Percentiles rank a stretch among this genome's conserved stretches.
Conservation (phyloP, 2,888 invertebrate species). For the Drosophila eohydei region DNA sequence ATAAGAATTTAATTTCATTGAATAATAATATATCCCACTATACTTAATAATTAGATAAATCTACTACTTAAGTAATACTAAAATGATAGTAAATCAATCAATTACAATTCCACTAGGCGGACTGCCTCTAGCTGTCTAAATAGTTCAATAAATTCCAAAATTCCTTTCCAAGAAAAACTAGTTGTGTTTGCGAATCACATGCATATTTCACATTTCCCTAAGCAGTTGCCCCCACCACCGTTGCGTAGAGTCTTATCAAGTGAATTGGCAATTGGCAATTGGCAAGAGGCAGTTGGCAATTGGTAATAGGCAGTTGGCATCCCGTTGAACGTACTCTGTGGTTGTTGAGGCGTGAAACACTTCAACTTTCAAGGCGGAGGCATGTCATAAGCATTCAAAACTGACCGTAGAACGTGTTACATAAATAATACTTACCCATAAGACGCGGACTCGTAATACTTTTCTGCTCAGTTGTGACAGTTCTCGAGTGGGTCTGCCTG, state of each 20-base stretch:
- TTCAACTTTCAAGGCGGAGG: constrained; percentile 26
- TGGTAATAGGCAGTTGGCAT: constrained; percentile 24
- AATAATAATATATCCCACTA: no score
- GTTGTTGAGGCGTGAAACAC: constrained; percentile 38
- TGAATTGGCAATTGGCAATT: constrained; percentile 26
- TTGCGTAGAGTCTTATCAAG: constrained; percentile 24
- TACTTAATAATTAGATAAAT: neutral
- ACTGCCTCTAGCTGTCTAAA: neutral
- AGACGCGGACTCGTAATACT: constrained; percentile 16
- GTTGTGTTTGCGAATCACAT: constrained; percentile 3
- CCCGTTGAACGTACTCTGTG: constrained; percentile 22
- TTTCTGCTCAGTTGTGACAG: constrained; percentile 65
- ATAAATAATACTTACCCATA: constrained; percentile 29
- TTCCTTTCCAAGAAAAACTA: neutral
- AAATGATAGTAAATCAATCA: neutral
- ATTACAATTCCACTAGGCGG: neutral
- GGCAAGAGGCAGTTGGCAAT: constrained; percentile 22
- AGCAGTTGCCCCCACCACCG: neutral
- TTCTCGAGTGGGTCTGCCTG: constrained; percentile 56
- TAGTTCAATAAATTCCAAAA: neutral
- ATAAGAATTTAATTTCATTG: no score
- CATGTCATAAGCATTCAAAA: constrained; percentile 45
- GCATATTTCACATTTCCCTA: constrained; percentile 5
- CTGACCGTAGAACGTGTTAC: constrained; percentile 40
- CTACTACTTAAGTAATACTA: neutral